A percentile compares a stretch with the other conserved stretches of the same genome.
Conservation (phyloP, 2,113 vertebrate genomes). For the Eurystomus gularis region DNA sequence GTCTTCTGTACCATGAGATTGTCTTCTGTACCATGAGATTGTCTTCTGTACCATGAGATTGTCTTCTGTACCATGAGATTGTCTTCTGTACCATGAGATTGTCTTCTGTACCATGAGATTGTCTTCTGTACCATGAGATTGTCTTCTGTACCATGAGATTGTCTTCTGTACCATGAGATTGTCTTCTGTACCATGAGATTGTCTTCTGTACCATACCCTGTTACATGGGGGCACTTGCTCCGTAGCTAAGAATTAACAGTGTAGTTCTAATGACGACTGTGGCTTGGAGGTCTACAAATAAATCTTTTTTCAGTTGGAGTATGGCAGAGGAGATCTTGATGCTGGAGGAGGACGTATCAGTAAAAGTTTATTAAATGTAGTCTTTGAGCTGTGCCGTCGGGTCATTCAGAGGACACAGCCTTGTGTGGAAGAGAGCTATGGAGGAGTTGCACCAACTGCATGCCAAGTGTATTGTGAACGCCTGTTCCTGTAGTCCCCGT, state of each 20-base stretch:
- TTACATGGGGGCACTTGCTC: neutral
- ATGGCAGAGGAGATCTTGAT: neutral
- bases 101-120: too few relatives aligned
- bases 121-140: too few relatives aligned
- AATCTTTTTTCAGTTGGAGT: neutral
- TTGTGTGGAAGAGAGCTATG: neutral
- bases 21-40: too few relatives aligned
- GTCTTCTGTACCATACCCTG: neutral
- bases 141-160: too few relatives aligned
- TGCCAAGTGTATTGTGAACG: too few relatives aligned
- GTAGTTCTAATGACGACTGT: neutral
- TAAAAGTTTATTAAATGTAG: neutral
- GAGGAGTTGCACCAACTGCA: neutral
- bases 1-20: too few relatives aligned
- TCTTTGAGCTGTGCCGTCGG: neutral
- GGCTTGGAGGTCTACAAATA: neutral
- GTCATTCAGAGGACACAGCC: neutral
- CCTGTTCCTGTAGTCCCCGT: neutral
- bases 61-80: too few relatives aligned
- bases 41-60: too few relatives aligned
- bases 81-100: too few relatives aligned
- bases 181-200: too few relatives aligned
- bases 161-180: too few relatives aligned
- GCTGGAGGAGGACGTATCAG: neutral
- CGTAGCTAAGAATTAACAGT: neutral